A percentile compares a stretch with the other conserved stretches of the same genome.
phyloP scores from a whole-genome alignment of 2,888 invertebrate species.

The Odiellus spinosus region DNA sequence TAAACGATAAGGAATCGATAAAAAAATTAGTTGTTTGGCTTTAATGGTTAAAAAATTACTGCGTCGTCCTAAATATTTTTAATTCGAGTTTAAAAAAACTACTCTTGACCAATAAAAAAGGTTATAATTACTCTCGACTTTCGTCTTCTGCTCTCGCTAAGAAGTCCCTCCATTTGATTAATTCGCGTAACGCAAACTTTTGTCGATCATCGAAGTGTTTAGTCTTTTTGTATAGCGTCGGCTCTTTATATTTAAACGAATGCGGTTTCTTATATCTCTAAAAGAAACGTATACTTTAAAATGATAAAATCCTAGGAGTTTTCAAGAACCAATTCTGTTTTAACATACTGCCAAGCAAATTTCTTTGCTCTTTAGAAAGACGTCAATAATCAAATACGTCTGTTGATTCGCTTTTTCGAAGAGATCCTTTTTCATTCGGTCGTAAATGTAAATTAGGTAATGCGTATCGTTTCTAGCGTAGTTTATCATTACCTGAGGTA shows the following conservation, averaged over 20 bases:
- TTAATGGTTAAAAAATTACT: too few species aligned
- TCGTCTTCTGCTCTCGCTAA: slow-evolving; percentile 77
- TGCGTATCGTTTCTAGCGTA: slow-evolving; percentile 94
- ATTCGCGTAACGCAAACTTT: slow-evolving; percentile 56
- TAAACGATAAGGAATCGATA: too few species aligned
- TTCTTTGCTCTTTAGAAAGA: slow-evolving; percentile 54
- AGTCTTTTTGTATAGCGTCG: slow-evolving; percentile 56
- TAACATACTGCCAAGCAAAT: slow-evolving; percentile 47
- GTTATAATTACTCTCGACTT: slow-evolving; percentile 52
- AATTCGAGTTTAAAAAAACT: too few species aligned
- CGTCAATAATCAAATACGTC: slow-evolving; percentile 47
- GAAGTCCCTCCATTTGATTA: slow-evolving; percentile 76
- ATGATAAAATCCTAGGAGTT: neutral
- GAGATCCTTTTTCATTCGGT: slow-evolving; percentile 56
- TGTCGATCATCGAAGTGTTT: slow-evolving; percentile 75
- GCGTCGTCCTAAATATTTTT: too few species aligned
- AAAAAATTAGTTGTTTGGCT: too few species aligned
- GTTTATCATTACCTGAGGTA: slow-evolving; percentile 55
- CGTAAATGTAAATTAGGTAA: slow-evolving; percentile 77
- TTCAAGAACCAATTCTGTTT: neutral
- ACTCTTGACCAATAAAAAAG: too few species aligned
- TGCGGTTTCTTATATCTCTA: slow-evolving; percentile 45
- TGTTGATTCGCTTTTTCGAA: slow-evolving; percentile 44
- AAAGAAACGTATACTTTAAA: neutral
- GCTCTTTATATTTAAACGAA: slow-evolving; percentile 49